These are phyloP conservation scores for Amphimallon solstitiale DNA, from an alignment of 2,888 invertebrate genomes.

Conservation along the genomic window DNA sequence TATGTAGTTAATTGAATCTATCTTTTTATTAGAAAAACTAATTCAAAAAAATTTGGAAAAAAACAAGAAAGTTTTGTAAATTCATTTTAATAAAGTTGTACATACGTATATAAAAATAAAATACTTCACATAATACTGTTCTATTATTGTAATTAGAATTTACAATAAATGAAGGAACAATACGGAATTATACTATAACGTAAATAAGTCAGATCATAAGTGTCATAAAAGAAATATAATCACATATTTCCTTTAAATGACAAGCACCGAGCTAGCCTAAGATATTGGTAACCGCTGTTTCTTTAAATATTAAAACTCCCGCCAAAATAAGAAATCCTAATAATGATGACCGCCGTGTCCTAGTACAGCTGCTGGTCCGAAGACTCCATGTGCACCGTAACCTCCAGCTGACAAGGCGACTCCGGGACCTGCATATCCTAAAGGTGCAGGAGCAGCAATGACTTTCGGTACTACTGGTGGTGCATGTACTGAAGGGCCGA, in stretches of 20 bases:
- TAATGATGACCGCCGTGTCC: conserved; percentile 36
- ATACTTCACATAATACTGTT: conserved; percentile 18
- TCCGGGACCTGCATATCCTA: conserved; percentile 28
- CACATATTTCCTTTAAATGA: neutral
- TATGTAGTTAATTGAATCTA: too few species aligned
- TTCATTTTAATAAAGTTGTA: neutral
- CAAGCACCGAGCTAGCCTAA: neutral
- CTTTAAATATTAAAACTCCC: neutral
- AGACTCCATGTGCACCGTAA: conserved; percentile 33
- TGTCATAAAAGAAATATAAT: neutral
- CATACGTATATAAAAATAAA: neutral
- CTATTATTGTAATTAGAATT: neutral
- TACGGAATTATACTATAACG: too few species aligned
- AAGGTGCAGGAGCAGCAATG: conserved; percentile 28
- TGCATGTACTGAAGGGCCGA: conserved; percentile 50
- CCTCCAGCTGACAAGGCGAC: conserved; percentile 23
- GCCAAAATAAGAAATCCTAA: neutral
- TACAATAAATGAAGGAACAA: conserved; percentile 3
- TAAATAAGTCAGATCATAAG: neutral
- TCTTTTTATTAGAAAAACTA: too few species aligned
- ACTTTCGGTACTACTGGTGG: conserved; percentile 38
- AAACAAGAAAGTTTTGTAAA: neutral
- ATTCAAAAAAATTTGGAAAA: neutral
- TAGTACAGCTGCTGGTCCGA: conserved; percentile 28
- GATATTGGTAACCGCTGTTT: conserved; percentile 11